phyloP scores from a whole-genome alignment of 1,140 invertebrate genomes.

The Calliphora vicina region DNA sequence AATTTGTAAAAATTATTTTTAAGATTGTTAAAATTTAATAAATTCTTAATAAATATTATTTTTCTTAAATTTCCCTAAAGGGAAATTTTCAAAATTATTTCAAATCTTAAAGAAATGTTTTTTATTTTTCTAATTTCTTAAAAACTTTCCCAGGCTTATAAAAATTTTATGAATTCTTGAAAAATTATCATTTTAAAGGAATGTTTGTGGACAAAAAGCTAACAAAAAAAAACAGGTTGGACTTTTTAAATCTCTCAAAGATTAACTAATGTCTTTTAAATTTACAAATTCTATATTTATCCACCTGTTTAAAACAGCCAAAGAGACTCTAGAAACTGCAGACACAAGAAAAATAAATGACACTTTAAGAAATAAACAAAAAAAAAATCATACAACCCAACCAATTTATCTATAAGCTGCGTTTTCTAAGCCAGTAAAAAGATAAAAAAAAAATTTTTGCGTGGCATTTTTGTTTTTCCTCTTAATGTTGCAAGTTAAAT shows the following conservation, averaged over 20 bases:
- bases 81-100: too few relatives aligned
- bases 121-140: neutral
- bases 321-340: neutral
- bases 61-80: neutral
- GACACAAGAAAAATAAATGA: neutral
- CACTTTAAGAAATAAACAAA: constrained; percentile 3
- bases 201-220: too few relatives aligned
- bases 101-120: constrained; percentile 11
- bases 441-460: constrained; percentile 19
- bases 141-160: too few relatives aligned
- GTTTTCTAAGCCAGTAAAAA: too few relatives aligned
- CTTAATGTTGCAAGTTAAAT: constrained; percentile 6
- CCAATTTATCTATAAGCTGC: neutral
- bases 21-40: too few relatives aligned
- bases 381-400: neutral
- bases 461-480: constrained; percentile 33
- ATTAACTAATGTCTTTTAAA: constrained; percentile 20
- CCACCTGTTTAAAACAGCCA: constrained; percentile 11
- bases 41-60: neutral
- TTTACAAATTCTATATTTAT: neutral
- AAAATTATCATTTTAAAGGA: too few relatives aligned
- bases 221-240: too few relatives aligned
- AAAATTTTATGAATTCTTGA: too few relatives aligned
- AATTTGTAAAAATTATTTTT: too few relatives aligned
- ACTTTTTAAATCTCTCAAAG: constrained; percentile 4